These are phyloP conservation scores for Cryptomyrus ogoouensis DNA, from an alignment of 2,113 vertebrate species.

Conservation along the genomic window DNA sequence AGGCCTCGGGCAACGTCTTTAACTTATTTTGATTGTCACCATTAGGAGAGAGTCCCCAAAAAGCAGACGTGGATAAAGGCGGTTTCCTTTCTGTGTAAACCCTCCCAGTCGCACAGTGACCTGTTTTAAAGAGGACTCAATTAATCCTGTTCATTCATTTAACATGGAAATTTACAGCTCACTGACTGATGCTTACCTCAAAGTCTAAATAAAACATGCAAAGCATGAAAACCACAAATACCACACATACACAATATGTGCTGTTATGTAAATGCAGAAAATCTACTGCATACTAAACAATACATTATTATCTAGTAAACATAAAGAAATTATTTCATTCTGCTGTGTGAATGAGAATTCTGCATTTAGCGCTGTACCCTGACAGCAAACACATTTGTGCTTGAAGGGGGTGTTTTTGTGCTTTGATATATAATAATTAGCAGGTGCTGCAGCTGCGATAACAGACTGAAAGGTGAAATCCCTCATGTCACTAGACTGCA, in stretches of 20 bases:
- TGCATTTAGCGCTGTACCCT: neutral
- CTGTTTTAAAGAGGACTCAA: neutral
- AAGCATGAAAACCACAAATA: neutral
- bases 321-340: neutral
- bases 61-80: neutral
- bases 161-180: neutral
- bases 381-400: neutral
- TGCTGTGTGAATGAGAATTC: neutral
- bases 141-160: neutral
- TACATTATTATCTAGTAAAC: neutral
- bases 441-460: slow-evolving; percentile 9
- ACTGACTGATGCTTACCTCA: neutral
- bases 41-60: neutral
- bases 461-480: neutral
- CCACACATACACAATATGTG: neutral
- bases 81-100: neutral
- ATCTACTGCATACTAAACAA: neutral
- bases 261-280: neutral
- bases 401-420: neutral
- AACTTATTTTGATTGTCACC: slow-evolving; percentile 39
- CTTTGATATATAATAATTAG: slow-evolving; percentile 4
- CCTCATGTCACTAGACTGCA: slow-evolving; percentile 32
- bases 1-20: slow-evolving; percentile 44
- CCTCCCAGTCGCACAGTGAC: neutral
- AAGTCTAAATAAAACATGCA: neutral